phyloP scores from a whole-genome alignment of 1,140 invertebrate genomes.

The Meloidogyne hapla region DNA sequence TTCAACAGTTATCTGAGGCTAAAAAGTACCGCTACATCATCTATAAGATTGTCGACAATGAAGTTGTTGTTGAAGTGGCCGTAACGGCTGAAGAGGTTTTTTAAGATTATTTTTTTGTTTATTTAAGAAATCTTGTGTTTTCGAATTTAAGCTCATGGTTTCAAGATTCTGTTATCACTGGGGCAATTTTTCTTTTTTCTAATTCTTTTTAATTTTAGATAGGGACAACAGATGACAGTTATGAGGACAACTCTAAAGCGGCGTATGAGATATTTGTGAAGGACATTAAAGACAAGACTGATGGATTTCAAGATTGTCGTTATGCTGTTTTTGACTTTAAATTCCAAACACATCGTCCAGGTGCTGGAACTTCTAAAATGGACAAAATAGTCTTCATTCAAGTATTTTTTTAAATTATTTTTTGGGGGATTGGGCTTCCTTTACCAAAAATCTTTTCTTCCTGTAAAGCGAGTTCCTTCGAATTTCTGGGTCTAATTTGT shows the following conservation, averaged over 20 bases:
- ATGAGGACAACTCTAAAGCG: slow-evolving; percentile 63
- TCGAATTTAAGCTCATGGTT: too few relatives aligned
- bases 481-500: too few relatives aligned
- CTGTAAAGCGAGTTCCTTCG: too few relatives aligned
- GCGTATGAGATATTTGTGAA: slow-evolving; percentile 62
- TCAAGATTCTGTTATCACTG: too few relatives aligned
- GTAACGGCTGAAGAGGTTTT: slow-evolving; percentile 55
- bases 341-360: slow-evolving; percentile 58
- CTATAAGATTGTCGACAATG: slow-evolving; percentile 61
- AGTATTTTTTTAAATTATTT: slow-evolving; percentile 22
- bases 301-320: slow-evolving; percentile 59
- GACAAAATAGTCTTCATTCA: slow-evolving; percentile 64
- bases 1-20: slow-evolving; percentile 54
- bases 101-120: not conserved
- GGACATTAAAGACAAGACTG: slow-evolving; percentile 59
- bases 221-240: slow-evolving; percentile 49
- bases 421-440: not conserved
- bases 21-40: slow-evolving; percentile 57
- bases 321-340: slow-evolving; percentile 64
- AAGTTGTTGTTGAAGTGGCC: slow-evolving; percentile 60
- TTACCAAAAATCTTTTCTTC: slow-evolving; percentile 7
- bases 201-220: slow-evolving; percentile 29
- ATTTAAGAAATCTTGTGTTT: too few relatives aligned
- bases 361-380: slow-evolving; percentile 63
- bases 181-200: not conserved